phyloP scores from a whole-genome alignment of 2,113 vertebrate species.

The Nothobranchius kuhntae region DNA sequence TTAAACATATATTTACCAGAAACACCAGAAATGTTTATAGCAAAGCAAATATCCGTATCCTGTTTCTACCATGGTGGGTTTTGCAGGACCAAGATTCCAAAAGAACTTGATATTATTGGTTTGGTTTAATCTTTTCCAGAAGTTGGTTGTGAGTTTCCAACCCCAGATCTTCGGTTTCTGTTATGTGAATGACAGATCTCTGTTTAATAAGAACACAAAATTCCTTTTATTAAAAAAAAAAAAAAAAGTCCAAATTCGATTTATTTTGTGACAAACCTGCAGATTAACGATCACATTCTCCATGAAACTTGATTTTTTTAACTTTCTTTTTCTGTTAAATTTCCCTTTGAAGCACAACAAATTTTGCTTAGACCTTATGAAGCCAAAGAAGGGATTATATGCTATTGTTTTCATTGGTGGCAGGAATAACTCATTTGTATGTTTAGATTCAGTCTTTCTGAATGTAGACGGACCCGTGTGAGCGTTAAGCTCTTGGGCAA shows the following conservation, averaged over 20 bases:
- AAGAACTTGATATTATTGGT: neutral
- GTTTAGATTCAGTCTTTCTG: too few species aligned
- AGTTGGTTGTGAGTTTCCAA: neutral
- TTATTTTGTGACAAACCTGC: neutral
- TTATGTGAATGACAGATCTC: neutral
- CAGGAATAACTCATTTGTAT: too few species aligned
- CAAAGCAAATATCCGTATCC: neutral
- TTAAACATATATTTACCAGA: slow-evolving; percentile 3
- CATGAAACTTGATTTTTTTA: neutral
- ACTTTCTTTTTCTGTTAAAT: too few species aligned
- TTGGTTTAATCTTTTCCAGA: neutral
- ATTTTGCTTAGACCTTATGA: too few species aligned
- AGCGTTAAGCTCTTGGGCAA: too few species aligned
- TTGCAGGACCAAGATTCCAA: neutral
- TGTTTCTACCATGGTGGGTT: neutral
- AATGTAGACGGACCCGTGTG: too few species aligned
- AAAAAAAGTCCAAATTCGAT: neutral
- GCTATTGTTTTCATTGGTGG: too few species aligned
- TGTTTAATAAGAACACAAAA: neutral
- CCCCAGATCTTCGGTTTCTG: neutral
- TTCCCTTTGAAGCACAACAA: too few species aligned
- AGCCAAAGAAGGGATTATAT: too few species aligned
- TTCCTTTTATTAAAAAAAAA: neutral
- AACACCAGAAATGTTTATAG: neutral
- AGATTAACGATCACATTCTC: neutral